phyloP scores from a whole-genome alignment of 92 coral and sea anemone genomes.

The Umimayanthus kanabou region DNA sequence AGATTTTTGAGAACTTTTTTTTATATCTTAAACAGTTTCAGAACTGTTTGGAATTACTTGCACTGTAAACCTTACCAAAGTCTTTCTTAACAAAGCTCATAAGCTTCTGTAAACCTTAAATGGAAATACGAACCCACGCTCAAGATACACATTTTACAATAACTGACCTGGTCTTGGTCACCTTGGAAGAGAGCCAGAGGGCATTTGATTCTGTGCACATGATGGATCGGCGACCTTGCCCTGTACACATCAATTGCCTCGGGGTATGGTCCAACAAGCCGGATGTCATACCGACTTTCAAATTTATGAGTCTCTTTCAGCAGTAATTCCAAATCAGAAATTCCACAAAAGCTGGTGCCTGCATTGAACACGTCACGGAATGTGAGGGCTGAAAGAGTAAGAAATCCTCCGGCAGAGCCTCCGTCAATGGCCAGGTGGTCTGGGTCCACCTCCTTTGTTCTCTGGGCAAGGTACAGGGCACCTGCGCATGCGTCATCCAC shows the following conservation, averaged over 20 bases:
- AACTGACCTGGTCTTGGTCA: constrained; percentile 81
- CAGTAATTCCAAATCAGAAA: constrained; percentile 73
- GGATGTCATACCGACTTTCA: constrained; percentile 80
- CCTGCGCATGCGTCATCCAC: constrained; percentile 92
- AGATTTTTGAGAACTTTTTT: too few species aligned
- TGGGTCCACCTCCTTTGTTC: constrained; percentile 74
- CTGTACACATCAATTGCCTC: constrained; percentile 57
- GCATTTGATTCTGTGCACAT: constrained; percentile 63
- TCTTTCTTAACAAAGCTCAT: too few species aligned
- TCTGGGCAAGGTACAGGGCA: constrained; percentile 73
- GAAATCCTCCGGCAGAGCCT: constrained; percentile 93
- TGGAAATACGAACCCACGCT: too few species aligned
- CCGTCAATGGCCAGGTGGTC: constrained; percentile 79
- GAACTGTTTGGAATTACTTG: too few species aligned
- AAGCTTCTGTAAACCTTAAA: too few species aligned
- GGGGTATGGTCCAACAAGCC: constrained; percentile 80
- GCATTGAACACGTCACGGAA: constrained; percentile 85
- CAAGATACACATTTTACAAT: too few species aligned
- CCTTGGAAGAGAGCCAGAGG: constrained; percentile 89
- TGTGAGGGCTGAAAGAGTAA: constrained; percentile 77
- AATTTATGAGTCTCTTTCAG: constrained; percentile 85
- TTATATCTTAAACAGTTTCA: too few species aligned
- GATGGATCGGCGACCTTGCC: constrained; percentile 81
- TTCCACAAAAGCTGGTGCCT: constrained; percentile 83
- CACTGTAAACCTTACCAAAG: too few species aligned